These are phyloP conservation scores for Laticauda laticaudata DNA, from an alignment of 2,113 vertebrate genomes.

Conservation along the genomic window DNA sequence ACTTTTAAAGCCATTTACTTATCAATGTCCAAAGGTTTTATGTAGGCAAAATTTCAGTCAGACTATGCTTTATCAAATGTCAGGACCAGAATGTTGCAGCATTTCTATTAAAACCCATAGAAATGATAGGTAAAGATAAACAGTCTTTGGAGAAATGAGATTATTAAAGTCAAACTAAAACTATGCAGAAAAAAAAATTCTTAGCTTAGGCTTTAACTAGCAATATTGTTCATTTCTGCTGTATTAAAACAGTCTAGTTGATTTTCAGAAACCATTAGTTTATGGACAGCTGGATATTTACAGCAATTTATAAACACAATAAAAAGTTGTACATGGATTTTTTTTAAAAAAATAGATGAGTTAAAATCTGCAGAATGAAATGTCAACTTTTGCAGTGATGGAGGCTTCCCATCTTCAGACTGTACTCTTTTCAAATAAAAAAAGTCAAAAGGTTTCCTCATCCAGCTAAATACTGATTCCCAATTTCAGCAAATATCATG, in stretches of 20 bases:
- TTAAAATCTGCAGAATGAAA: conserved; percentile 36
- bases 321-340: conserved; percentile 15
- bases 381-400: background rate
- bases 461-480: conserved; percentile 14
- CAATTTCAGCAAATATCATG: background rate
- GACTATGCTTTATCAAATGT: background rate
- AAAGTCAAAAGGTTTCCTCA: conserved; percentile 19
- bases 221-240: conserved; percentile 13
- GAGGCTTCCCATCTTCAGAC: conserved; percentile 6
- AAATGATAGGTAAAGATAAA: conserved; percentile 4
- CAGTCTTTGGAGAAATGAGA: background rate
- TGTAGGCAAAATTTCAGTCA: background rate
- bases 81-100: background rate
- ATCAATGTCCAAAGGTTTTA: background rate
- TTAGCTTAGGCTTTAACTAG: background rate
- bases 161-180: conserved; percentile 2
- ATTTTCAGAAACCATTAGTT: background rate
- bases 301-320: background rate
- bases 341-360: background rate
- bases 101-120: background rate
- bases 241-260: background rate
- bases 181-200: background rate
- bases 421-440: conserved; percentile 16
- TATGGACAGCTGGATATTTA: conserved; percentile 17
- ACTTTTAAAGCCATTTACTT: conserved; percentile 4